phyloP scores from a whole-genome alignment of 1,140 invertebrate species.

The Goniozus legneri region DNA sequence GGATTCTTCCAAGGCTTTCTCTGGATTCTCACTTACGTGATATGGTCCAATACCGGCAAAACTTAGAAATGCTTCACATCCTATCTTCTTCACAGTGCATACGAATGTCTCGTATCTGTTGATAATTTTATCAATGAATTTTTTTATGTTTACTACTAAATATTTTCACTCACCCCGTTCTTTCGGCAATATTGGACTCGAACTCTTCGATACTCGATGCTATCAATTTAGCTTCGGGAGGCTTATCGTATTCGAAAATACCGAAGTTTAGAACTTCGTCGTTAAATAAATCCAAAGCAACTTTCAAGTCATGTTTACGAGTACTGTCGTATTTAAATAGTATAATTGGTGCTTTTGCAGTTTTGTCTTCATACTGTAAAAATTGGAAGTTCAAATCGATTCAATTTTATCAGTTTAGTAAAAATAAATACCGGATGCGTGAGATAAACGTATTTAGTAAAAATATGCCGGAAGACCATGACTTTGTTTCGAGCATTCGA shows the following conservation, averaged over 20 bases:
- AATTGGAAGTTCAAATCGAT: conserved; percentile 15
- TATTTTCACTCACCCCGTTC: conserved; percentile 35
- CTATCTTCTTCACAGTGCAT: conserved; percentile 45
- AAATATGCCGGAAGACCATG: conserved; percentile 37
- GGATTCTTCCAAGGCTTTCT: conserved; percentile 45
- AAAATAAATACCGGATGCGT: conserved; percentile 40
- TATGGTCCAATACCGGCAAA: conserved; percentile 53
- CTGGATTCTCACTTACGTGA: conserved; percentile 48
- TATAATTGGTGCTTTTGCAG: conserved; percentile 36
- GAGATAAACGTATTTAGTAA: conserved; percentile 38
- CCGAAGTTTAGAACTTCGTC: conserved; percentile 46
- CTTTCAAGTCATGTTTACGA: conserved; percentile 42
- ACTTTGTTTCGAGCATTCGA: conserved; percentile 44
- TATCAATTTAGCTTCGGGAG: conserved; percentile 43
- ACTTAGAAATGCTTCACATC: conserved; percentile 45
- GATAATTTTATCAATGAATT: background rate
- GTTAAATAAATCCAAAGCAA: conserved; percentile 39
- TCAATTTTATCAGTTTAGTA: background rate
- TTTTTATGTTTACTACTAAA: conserved; percentile 2
- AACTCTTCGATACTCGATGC: conserved; percentile 41
- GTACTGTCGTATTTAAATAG: conserved; percentile 51
- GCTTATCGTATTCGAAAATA: conserved; percentile 47
- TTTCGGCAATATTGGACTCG: conserved; percentile 35
- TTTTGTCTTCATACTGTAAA: conserved; percentile 44
- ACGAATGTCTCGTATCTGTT: conserved; percentile 46